These are phyloP conservation scores for human (Homo sapiens) DNA, from an alignment of 2,113 vertebrate species.

Conservation along the genomic window GRCh38 chr3:173956001-173956500, in stretches of 20 bases:
- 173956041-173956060: neutral
- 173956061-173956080: neutral
- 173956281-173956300: neutral
- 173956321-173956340: neutral
- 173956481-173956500: neutral
- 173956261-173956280: neutral
- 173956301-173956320: neutral
- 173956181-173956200: neutral
- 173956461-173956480: neutral
- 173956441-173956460: neutral
- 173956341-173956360: neutral
- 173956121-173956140: neutral
- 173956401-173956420: accelerated
- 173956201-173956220: neutral
- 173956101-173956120: neutral
- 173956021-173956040: neutral
- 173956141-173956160: neutral
- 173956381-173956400: neutral
- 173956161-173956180: neutral
- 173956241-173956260: neutral
- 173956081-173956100: slow-evolving; percentile 16
- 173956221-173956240: neutral
- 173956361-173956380: neutral
- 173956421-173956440: neutral
- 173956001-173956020: neutral